Evolutionary conservation across 2,888 invertebrate genomes (phyloP), one percentile per base, ranked within the genome.

Genomic region (Cryptus armator): DNA sequence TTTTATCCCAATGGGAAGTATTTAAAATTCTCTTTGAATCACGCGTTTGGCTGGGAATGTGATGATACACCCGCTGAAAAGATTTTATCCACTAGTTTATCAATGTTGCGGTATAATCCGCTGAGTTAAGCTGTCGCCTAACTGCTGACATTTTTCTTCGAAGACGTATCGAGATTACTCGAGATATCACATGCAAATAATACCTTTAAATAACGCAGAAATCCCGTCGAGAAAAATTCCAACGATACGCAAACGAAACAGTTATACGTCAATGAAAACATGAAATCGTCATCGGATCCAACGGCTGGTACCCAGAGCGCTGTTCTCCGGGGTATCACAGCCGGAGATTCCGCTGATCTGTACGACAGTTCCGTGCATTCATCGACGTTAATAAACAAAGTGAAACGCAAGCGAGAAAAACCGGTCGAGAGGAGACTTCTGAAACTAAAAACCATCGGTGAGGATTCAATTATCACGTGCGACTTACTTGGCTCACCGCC

Each of bases 401-500:
- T 86, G 10, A 87, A 84, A 71, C 83, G 79, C 68, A 86, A 83
- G 76, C 83, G 16, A 9, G 78, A 83, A 62, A 88, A 85, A 48
- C 85, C 82, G 53, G 81, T 83, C 10, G 89, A 89, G 62, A 89
- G 87, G 44, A 87, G 87, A 68, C 83, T 89, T 56, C 70, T 90
- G 74, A 90, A 88, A 86, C 80, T 91, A 5, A 91, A 91, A 87
- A 90, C 90, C 24, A 91, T 92, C 44, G 89, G 92, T 91, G 86
- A 88, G 86, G 19, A 76, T 84, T 67, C 32, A 29, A 32, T n/a
- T 62, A 3, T 4, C 14, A 32, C 14, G 29, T 14, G 14, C 24
- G 14, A 32, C 14, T 2, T 62, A 62, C 32, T 62, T n/a, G 6
- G 2, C 14, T 32, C 32, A 32, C 29, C n/a, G 62, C 29, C 10